These are phyloP conservation scores for Drosophila azteca DNA, from an alignment of 1,140 invertebrate species.

Conservation along the genomic window DNA sequence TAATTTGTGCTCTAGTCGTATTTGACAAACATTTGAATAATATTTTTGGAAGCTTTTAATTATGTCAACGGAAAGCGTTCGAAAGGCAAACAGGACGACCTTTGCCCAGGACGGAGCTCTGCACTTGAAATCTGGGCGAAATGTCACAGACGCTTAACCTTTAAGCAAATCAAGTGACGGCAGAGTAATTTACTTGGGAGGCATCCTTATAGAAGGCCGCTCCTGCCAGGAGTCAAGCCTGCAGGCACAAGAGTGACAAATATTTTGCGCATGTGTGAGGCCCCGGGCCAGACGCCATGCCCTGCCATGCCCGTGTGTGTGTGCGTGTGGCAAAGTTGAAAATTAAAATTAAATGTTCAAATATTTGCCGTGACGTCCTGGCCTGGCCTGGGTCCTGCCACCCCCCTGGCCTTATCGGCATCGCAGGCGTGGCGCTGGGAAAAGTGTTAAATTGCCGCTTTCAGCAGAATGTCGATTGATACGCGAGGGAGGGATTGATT, in stretches of 20 bases:
- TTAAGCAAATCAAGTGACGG: constrained; percentile 69
- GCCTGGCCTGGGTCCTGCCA: too few relatives aligned
- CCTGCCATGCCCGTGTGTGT: not conserved
- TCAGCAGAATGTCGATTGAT: constrained; percentile 66
- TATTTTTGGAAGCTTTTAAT: constrained; percentile 37
- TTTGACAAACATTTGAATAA: constrained; percentile 49
- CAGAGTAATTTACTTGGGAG: constrained; percentile 47
- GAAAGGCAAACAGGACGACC: not conserved
- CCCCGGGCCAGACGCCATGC: constrained; percentile 1
- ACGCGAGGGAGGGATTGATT: constrained; percentile 33
- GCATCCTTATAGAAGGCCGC: not conserved
- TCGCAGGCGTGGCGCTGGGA: constrained; percentile 13
- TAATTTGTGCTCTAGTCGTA: constrained; percentile 25
- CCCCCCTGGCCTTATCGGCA: constrained; percentile 34
- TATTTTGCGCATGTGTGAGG: constrained; percentile 63
- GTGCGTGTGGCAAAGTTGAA: constrained; percentile 33
- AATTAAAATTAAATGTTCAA: constrained; percentile 71
- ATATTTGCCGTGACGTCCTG: constrained; percentile 51
- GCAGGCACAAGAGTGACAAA: constrained; percentile 49
- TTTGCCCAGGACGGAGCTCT: constrained; percentile 18
- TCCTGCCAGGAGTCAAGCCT: constrained; percentile 17
- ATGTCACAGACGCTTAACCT: constrained; percentile 74
- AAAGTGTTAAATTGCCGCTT: constrained; percentile 76
- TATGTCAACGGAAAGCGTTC: constrained; percentile 34
- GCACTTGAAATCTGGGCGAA: constrained; percentile 37